Evolutionary conservation across 1,140 invertebrate genomes (phyloP).

Genomic region (Thaumetopoea pityocampa): DNA sequence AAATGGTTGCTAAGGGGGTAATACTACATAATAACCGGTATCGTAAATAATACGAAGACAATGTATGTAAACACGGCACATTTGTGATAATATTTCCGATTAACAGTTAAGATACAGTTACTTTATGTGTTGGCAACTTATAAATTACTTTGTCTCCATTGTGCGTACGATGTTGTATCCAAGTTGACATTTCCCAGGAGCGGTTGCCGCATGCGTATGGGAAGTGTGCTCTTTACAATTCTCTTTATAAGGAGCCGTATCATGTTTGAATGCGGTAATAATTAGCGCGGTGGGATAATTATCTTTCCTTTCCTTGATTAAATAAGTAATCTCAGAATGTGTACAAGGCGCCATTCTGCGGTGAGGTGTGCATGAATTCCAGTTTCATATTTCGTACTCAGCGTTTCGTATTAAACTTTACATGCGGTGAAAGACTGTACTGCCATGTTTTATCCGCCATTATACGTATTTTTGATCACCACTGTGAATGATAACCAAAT

Average conservation of each 20-base stretch:
- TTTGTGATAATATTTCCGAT: conserved; percentile 23
- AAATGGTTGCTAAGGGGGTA: conserved; percentile 34
- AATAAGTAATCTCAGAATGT: conserved; percentile 3
- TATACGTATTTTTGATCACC: no score
- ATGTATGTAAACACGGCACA: conserved; percentile 21
- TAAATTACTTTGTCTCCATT: conserved; percentile 16
- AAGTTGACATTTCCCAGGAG: conserved; percentile 10
- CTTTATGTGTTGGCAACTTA: conserved; percentile 3
- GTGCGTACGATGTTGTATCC: conserved; percentile 9
- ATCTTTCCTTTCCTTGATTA: conserved; percentile 1
- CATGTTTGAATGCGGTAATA: conserved; percentile 10
- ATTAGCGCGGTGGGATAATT: conserved; percentile 3
- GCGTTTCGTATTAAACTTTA: conserved; percentile 3
- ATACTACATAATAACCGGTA: conserved; percentile 33
- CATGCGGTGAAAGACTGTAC: conserved; percentile 2
- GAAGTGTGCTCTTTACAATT: conserved; percentile 6
- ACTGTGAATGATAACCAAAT: no score
- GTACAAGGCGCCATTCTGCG: neutral
- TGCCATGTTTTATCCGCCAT: no score
- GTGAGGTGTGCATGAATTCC: conserved; percentile 14
- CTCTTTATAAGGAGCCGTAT: conserved; percentile 1
- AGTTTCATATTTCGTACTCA: conserved; percentile 11
- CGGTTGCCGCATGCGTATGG: conserved; percentile 2
- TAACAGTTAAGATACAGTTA: conserved; percentile 6
- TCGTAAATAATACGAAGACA: conserved; percentile 29